A percentile compares a stretch with the other conserved stretches of the same genome.
Conservation (phyloP, 1,140 invertebrate species). For the Pseudomyrmex sp. region DNA sequence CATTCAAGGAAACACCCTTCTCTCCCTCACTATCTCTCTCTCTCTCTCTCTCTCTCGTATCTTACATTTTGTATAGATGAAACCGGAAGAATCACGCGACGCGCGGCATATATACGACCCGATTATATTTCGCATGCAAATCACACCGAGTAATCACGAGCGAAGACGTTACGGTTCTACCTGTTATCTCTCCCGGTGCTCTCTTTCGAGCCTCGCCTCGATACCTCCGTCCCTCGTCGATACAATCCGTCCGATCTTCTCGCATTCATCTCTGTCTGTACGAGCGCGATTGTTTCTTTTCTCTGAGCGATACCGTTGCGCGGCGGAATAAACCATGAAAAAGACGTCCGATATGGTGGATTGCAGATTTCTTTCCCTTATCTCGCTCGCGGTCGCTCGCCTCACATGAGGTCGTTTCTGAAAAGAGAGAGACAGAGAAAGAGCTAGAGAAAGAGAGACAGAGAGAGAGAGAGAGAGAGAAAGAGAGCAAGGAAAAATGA, state of each 20-base stretch:
- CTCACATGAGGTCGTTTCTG: conserved; percentile 24
- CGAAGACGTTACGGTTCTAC: conserved; percentile 16
- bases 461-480: conserved; percentile 5
- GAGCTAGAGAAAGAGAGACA: not conserved
- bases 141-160: conserved; percentile 39
- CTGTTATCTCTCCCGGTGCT: not conserved
- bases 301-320: conserved; percentile 32
- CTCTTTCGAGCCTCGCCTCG: conserved; percentile 17
- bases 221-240: not conserved
- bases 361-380: conserved; percentile 23
- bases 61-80: conserved; percentile 45
- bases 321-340: conserved; percentile 47
- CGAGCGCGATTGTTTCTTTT: conserved; percentile 40
- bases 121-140: conserved; percentile 56
- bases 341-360: not conserved
- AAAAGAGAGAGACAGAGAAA: conserved; percentile 19
- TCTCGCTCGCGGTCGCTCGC: conserved; percentile 27
- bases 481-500: conserved; percentile 25
- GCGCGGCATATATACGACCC: conserved; percentile 41
- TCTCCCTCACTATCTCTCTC: not conserved
- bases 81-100: conserved; percentile 50
- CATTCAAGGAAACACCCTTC: not conserved
- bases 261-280: conserved; percentile 7
- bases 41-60: not conserved
- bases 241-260: not conserved